Evolutionary conservation across 2,888 invertebrate genomes (phyloP).

Genomic region (Bruchidius siliquastri): DNA sequence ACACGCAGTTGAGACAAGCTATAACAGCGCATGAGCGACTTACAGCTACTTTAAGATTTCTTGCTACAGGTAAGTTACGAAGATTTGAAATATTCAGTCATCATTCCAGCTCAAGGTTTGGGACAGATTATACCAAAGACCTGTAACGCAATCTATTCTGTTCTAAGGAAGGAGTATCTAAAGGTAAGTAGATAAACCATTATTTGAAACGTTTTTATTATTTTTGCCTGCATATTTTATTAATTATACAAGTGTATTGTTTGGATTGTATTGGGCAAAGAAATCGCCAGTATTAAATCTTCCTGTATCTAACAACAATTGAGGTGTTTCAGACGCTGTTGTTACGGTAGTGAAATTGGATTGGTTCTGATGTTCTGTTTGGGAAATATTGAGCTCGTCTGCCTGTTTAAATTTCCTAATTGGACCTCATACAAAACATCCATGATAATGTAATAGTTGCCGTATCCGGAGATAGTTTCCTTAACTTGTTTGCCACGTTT

Average conservation of each 20-base stretch:
- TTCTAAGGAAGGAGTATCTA: slow-evolving; percentile 18
- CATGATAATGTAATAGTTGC: slow-evolving; percentile 10
- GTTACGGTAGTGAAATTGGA: neutral
- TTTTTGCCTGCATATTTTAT: too few species aligned
- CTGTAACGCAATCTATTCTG: slow-evolving; percentile 19
- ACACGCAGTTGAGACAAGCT: slow-evolving; percentile 25
- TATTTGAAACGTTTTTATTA: too few species aligned
- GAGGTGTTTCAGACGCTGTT: neutral
- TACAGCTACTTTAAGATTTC: slow-evolving; percentile 21
- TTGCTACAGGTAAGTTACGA: slow-evolving; percentile 25
- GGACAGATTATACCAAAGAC: slow-evolving; percentile 24
- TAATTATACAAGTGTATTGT: neutral
- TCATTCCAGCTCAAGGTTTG: slow-evolving; percentile 22
- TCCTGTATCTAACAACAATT: neutral
- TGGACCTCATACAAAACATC: slow-evolving; percentile 10
- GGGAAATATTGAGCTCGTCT: too few species aligned
- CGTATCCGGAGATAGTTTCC: slow-evolving; percentile 8
- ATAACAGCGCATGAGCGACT: slow-evolving; percentile 27
- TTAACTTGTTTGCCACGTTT: slow-evolving; percentile 15
- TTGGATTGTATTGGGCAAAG: slow-evolving; percentile 1
- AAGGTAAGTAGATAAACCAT: slow-evolving; percentile 15
- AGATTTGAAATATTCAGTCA: slow-evolving; percentile 19
- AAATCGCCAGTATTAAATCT: neutral
- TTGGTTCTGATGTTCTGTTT: too few species aligned
- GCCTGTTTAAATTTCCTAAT: slow-evolving; percentile 1